A percentile compares a stretch with the other conserved stretches of the same genome.
Conservation (phyloP, 2,113 vertebrate genomes). For the Morone saxatilis region DNA sequence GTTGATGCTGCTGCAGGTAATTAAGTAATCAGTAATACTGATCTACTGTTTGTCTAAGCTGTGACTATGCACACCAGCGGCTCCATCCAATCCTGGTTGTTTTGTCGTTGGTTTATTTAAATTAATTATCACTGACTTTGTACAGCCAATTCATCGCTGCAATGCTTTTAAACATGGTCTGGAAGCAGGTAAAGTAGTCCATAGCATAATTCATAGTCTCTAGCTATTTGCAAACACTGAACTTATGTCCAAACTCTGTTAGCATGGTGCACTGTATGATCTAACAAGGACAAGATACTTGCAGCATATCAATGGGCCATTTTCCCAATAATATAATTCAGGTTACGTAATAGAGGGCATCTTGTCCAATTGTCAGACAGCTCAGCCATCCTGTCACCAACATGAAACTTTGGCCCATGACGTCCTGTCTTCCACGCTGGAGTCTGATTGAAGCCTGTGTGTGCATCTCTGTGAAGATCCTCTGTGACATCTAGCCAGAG, state of each 20-base stretch:
- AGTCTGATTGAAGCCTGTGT: slow-evolving; percentile 36
- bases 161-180: not conserved
- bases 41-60: not conserved
- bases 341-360: not conserved
- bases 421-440: not conserved
- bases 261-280: not conserved
- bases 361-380: slow-evolving; percentile 22
- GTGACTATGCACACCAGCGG: not conserved
- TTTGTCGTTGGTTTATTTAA: not conserved
- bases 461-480: slow-evolving; percentile 34
- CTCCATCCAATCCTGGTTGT: not conserved
- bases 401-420: slow-evolving; percentile 3
- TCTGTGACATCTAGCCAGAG: slow-evolving; percentile 44
- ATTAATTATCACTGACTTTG: not conserved
- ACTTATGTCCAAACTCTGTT: not conserved
- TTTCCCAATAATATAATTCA: slow-evolving; percentile 3
- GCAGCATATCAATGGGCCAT: not conserved
- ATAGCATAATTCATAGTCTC: not conserved
- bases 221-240: not conserved
- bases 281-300: not conserved
- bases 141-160: not conserved
- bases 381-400: slow-evolving; percentile 37
- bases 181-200: not conserved
- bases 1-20: slow-evolving; percentile 8
- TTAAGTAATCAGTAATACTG: slow-evolving; percentile 5